Evolutionary conservation across 2,797 vertebrate genomes (phyloP).

Genomic region (Rhynchonycteris naso): DNA sequence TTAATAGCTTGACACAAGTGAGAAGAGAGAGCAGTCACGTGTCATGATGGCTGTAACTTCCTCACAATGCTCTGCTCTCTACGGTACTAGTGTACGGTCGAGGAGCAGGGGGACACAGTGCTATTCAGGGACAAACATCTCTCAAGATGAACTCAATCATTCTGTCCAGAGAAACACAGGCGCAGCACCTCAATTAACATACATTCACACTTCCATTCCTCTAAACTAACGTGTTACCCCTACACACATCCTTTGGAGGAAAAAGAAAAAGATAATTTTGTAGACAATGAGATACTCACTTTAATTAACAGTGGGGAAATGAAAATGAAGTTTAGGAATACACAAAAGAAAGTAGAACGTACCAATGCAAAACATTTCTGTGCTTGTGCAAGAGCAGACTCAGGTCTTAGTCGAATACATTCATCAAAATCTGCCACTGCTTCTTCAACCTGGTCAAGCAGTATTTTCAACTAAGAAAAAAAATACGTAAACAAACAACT

Average conservation of each 20-base stretch:
- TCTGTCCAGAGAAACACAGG: background rate
- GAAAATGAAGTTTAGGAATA: slow-evolving; percentile 56
- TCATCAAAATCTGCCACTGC: slow-evolving; percentile 98
- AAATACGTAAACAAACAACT: slow-evolving; percentile 35
- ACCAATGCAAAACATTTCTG: slow-evolving; percentile 99
- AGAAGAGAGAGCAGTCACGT: background rate
- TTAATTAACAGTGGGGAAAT: slow-evolving; percentile 29
- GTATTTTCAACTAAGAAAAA: slow-evolving; percentile 94
- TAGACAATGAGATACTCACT: background rate
- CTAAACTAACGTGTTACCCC: background rate
- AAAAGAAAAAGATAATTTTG: background rate
- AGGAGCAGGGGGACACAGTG: background rate
- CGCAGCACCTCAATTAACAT: background rate
- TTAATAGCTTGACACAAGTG: background rate
- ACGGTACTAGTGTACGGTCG: background rate
- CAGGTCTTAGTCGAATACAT: slow-evolving; percentile 96
- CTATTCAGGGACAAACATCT: background rate
- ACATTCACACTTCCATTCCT: background rate
- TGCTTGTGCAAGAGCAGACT: slow-evolving; percentile 98
- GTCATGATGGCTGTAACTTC: background rate
- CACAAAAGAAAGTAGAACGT: slow-evolving; percentile 78
- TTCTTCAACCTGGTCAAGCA: slow-evolving; percentile 98
- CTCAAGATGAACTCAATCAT: slow-evolving; percentile 4
- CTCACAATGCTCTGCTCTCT: slow-evolving; percentile 7
- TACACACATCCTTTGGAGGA: background rate